Conservation (phyloP, 2,797 vertebrate species). For the Remorina albescens region DNA sequence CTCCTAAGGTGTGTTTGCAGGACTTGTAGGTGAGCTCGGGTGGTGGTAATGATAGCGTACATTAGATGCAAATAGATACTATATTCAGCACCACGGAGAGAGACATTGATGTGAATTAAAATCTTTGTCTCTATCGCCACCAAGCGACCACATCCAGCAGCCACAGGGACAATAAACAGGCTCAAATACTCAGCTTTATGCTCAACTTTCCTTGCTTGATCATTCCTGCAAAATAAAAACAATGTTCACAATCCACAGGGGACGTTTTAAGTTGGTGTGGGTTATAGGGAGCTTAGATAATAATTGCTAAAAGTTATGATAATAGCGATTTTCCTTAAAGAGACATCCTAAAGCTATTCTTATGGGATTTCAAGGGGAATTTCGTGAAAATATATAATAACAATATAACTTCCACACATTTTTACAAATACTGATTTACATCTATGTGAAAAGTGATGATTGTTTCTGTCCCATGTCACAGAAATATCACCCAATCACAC, state of each 20-base stretch:
- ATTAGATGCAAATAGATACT: not conserved
- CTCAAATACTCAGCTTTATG: not conserved
- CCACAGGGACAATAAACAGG: not conserved
- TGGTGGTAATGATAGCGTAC: not conserved
- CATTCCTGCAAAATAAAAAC: not conserved
- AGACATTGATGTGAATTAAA: not conserved
- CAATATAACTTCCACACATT: not conserved
- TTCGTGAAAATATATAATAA: not conserved
- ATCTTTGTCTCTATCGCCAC: constrained; percentile 14
- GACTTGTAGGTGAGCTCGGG: not conserved
- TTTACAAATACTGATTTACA: not conserved
- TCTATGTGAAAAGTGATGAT: not conserved
- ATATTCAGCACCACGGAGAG: constrained; percentile 33
- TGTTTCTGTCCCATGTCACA: no score
- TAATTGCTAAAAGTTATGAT: not conserved
- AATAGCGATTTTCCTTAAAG: not conserved
- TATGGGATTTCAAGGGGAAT: no score
- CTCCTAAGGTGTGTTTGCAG: not conserved
- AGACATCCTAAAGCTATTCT: no score
- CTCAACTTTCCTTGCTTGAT: not conserved
- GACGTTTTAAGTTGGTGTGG: not conserved
- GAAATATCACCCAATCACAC: not conserved
- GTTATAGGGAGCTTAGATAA: not conserved
- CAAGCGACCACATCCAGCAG: not conserved
- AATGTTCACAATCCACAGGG: not conserved